phyloP scores from a whole-genome alignment of 2,113 vertebrate species.

The Malurus alboscapulatus region DNA sequence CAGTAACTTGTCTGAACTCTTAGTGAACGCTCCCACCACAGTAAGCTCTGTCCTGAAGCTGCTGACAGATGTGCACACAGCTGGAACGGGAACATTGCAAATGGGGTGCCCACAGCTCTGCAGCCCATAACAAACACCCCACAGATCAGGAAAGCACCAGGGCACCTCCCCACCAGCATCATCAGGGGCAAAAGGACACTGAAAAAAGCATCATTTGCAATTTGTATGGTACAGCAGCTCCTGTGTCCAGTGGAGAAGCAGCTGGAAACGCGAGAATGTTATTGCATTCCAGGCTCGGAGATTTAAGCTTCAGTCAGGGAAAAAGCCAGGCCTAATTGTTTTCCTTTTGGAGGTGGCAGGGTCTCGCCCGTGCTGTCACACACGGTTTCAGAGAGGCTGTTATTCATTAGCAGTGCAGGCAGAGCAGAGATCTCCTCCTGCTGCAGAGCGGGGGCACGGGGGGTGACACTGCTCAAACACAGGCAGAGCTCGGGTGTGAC shows the following conservation, averaged over 20 bases:
- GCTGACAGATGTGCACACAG: background rate
- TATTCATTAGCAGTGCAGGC: background rate
- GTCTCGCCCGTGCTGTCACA: background rate
- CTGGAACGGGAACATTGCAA: background rate
- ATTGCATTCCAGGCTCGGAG: background rate
- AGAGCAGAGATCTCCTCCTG: background rate
- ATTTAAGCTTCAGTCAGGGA: background rate
- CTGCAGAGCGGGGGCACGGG: background rate
- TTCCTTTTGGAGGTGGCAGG: background rate
- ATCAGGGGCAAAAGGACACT: background rate
- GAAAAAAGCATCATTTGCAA: background rate
- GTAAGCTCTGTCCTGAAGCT: rapidly evolving
- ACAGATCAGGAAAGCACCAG: background rate
- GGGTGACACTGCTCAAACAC: background rate
- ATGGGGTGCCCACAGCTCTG: rapidly evolving
- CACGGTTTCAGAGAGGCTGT: background rate
- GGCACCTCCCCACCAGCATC: background rate
- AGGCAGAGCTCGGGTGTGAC: background rate
- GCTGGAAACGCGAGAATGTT: background rate
- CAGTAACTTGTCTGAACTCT: background rate
- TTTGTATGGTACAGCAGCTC: background rate
- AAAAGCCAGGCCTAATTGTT: background rate
- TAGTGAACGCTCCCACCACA: rapidly evolving
- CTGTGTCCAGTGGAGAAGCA: background rate
- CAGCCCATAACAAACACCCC: background rate